phyloP scores from a whole-genome alignment of 2,888 invertebrate genomes.

The Calliphora vomitoria region DNA sequence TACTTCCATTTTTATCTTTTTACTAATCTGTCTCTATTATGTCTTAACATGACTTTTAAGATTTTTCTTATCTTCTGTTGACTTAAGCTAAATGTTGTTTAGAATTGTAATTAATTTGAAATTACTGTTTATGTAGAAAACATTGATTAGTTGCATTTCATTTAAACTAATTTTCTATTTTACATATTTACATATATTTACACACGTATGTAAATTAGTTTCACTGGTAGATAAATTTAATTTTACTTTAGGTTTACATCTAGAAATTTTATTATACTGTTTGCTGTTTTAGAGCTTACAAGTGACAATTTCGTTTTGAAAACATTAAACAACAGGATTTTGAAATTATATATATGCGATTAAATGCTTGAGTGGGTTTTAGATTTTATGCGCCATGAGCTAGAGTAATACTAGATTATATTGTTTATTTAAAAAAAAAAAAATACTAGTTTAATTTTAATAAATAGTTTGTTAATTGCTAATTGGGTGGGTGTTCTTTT shows the following conservation, averaged over 20 bases:
- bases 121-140: not conserved
- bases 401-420: not conserved
- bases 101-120: slow-evolving; percentile 13
- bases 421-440: not conserved
- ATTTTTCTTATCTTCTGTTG: slow-evolving; percentile 9
- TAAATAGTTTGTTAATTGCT: slow-evolving; percentile 1
- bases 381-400: not conserved
- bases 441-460: not conserved
- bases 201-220: slow-evolving; percentile 7
- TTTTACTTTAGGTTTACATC: slow-evolving; percentile 3
- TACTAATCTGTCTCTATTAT: not conserved
- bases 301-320: slow-evolving; percentile 5
- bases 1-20: not conserved
- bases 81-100: slow-evolving; percentile 7
- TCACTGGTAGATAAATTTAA: not conserved
- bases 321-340: slow-evolving; percentile 8
- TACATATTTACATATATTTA: no score
- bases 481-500: slow-evolving; percentile 21
- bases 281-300: not conserved
- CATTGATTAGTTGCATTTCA: slow-evolving; percentile 11
- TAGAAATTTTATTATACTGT: not conserved
- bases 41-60: slow-evolving; percentile 1
- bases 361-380: slow-evolving; percentile 2
- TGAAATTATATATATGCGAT: not conserved
- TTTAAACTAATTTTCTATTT: not conserved